These are phyloP conservation scores for Merops nubicus DNA, from an alignment of 2,113 vertebrate species.

Conservation along the genomic window DNA sequence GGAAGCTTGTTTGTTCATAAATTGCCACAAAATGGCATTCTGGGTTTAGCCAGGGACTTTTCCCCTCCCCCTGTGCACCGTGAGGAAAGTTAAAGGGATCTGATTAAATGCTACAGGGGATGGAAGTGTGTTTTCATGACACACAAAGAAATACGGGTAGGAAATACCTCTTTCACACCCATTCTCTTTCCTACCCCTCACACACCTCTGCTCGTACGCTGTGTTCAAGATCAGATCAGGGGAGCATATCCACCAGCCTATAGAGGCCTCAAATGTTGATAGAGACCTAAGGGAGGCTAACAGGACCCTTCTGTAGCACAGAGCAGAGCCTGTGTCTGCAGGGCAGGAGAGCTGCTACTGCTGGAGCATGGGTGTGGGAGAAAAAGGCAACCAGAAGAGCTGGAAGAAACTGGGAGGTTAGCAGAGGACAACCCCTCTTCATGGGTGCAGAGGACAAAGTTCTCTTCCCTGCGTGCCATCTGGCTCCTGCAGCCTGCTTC, in stretches of 20 bases:
- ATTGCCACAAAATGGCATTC: conserved; percentile 75
- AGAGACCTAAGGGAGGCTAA: not conserved
- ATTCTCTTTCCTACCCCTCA: not conserved
- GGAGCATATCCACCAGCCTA: not conserved
- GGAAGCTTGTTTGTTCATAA: conserved; percentile 74
- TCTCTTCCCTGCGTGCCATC: rapidly evolving
- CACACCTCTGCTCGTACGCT: not conserved
- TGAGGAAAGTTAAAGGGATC: conserved; percentile 3
- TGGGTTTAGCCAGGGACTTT: conserved; percentile 46
- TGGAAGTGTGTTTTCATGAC: not conserved
- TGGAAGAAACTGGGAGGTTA: not conserved
- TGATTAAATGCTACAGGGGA: conserved; percentile 28
- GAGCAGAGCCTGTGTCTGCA: not conserved
- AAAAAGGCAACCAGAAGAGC: not conserved
- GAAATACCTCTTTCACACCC: not conserved
- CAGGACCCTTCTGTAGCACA: not conserved
- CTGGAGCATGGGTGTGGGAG: not conserved
- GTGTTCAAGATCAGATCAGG: not conserved
- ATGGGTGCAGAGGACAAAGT: not conserved
- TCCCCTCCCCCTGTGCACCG: not conserved
- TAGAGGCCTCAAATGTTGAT: not conserved
- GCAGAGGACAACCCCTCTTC: not conserved
- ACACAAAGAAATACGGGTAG: not conserved
- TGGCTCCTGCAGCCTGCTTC: not conserved
- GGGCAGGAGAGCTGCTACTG: not conserved